Base-by-base conservation (phyloP, 37 sponge, comb jelly and placozoan species). In the Aphrocallistes beatrix region DNA sequence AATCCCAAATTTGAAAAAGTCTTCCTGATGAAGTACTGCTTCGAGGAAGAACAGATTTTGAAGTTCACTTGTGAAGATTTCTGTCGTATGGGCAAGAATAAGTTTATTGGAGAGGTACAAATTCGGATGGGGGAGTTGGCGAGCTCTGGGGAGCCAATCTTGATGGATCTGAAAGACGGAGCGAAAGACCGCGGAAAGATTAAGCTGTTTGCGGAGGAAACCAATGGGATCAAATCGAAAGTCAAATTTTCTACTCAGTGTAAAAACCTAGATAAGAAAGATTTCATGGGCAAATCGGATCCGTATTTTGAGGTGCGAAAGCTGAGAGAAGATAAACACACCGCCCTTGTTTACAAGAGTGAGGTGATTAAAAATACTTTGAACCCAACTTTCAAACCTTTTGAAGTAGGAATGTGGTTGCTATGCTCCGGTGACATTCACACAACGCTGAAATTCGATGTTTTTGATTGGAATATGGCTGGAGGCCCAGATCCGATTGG, bases 251-350 rank as follows among this genome's bases (percentile, higher is more conserved):
- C 91, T 37, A 85, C 94, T 51, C 82, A 86, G 42, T 95, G 90
- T n/a, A 86, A 38, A 39, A 90, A 96, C 36, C 86, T 96, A 38
- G 96, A 96, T 84, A 96, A 96, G 85, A 96, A 96, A 50, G 96
- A 96, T 83, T 90, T 96, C 85, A 91, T 96, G 90, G 94, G 96
- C 38, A 96, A 96, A 93, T 96, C 96, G 21, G 96, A 96, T 86
- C 96, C 96, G 40, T 94, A 90, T 84, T 75, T 94, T 84, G 95
- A 94, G 84, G 90, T 96, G 32, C 16, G 85, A 37, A 92, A 92
- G 85, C 86, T 83, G 9, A 89, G 88, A 81, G 94, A 93, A 83
- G 90, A 90, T 38, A 93, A 93, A 0, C 38, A 81, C 0, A 88
- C 86, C 82, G 92, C 89, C 25, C 81, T 94, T 0, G 96, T 85